Conservation (phyloP, 2,113 vertebrate species). For the Reinhardtius hippoglossoides region DNA sequence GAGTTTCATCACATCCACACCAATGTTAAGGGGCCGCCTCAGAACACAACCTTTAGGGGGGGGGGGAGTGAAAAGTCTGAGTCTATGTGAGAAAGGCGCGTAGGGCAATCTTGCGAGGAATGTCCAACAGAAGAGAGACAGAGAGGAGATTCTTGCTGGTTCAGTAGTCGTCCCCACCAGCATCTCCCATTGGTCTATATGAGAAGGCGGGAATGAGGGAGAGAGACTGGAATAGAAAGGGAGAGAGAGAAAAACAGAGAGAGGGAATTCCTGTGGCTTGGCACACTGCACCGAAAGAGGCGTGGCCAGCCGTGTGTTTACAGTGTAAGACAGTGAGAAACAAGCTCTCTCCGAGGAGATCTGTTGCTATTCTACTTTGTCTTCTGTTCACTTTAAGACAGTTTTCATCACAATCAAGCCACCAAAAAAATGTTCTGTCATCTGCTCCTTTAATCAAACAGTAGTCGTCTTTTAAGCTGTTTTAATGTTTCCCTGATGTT, state of each 20-base stretch:
- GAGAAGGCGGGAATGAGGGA: constrained; percentile 79
- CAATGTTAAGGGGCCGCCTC: constrained; percentile 24
- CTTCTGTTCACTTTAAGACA: constrained; percentile 40
- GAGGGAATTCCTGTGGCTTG: constrained; percentile 85
- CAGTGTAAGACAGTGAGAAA: constrained; percentile 77
- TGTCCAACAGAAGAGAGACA: constrained; percentile 54
- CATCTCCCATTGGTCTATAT: constrained; percentile 70
- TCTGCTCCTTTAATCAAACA: constrained; percentile 5
- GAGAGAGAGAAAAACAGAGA: constrained; percentile 69
- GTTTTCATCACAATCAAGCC: constrained; percentile 47
- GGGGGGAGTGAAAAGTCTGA: background rate
- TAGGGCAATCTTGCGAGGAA: constrained; percentile 52
- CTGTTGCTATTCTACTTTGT: constrained; percentile 56
- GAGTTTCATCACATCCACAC: constrained; percentile 42
- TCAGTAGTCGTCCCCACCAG: constrained; percentile 57
- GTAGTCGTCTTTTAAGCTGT: background rate
- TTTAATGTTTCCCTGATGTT: constrained; percentile 32
- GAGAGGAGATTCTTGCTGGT: constrained; percentile 60
- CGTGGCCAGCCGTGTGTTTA: constrained; percentile 78
- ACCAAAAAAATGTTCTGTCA: constrained; percentile 44
- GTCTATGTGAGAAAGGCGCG: constrained; percentile 29
- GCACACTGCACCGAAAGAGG: constrained; percentile 73
- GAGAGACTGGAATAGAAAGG: constrained; percentile 73
- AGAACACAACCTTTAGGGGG: constrained; percentile 30
- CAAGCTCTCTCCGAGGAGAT: constrained; percentile 73